Conservation (phyloP, 1,140 invertebrate species). For the Procambarus clarkii region DNA sequence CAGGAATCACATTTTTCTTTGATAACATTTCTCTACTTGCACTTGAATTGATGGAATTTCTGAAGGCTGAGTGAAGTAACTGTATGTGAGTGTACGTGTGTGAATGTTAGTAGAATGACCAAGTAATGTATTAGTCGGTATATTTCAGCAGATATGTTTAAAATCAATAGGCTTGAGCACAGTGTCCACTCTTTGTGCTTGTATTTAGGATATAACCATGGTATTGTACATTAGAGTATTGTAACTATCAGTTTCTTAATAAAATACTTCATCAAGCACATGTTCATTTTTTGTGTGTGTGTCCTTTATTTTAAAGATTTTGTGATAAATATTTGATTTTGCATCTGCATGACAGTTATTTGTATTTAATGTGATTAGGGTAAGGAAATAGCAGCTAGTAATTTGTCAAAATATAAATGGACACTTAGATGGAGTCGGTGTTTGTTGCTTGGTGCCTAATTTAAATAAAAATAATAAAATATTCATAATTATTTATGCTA, state of each 20-base stretch:
- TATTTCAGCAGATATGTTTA: slow-evolving; percentile 56
- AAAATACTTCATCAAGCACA: slow-evolving; percentile 51
- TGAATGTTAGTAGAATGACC: slow-evolving; percentile 11
- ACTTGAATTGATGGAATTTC: slow-evolving; percentile 32
- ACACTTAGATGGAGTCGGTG: too few species aligned
- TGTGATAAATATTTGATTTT: too few species aligned
- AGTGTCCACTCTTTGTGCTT: slow-evolving; percentile 66
- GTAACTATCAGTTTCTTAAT: slow-evolving; percentile 68
- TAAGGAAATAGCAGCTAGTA: too few species aligned
- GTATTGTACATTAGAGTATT: slow-evolving; percentile 68
- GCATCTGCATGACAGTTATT: too few species aligned
- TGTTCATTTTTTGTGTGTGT: slow-evolving; percentile 5
- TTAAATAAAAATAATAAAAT: too few species aligned
- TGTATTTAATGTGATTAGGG: too few species aligned
- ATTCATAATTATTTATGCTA: too few species aligned
- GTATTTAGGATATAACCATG: slow-evolving; percentile 65
- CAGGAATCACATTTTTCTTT: slow-evolving; percentile 62
- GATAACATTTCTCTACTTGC: slow-evolving; percentile 22
- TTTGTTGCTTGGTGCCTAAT: too few species aligned
- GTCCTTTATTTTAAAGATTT: too few species aligned
- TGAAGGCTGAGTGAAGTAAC: slow-evolving; percentile 38
- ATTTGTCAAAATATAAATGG: too few species aligned
- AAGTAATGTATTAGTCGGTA: slow-evolving; percentile 42
- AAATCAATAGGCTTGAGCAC: slow-evolving; percentile 66
- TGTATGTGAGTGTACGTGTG: slow-evolving; percentile 37